phyloP scores from a whole-genome alignment of 2,113 vertebrate species.

The Phylloscopus trochiloides region DNA sequence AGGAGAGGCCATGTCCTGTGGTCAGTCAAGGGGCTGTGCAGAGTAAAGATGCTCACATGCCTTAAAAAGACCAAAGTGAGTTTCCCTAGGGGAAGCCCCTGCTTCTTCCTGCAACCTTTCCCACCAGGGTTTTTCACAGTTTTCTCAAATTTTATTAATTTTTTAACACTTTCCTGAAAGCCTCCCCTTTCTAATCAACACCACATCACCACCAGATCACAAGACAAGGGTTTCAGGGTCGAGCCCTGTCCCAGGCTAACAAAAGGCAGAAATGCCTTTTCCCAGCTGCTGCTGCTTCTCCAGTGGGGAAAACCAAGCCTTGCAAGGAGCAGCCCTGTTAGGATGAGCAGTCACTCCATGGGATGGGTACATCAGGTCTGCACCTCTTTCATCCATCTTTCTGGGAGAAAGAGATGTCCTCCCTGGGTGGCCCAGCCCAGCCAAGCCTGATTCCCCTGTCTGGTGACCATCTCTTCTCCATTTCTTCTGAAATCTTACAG shows the following conservation, averaged over 20 bases:
- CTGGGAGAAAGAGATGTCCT: neutral
- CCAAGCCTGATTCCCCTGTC: neutral
- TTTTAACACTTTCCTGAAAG: neutral
- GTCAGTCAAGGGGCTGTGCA: neutral
- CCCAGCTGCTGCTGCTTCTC: neutral
- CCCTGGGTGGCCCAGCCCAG: neutral
- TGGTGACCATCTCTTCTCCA: neutral
- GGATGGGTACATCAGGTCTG: neutral
- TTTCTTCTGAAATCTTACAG: neutral
- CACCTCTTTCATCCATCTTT: neutral
- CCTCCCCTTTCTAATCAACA: neutral
- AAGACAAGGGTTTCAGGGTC: fast-evolving
- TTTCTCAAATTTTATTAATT: neutral
- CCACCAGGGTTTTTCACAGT: neutral
- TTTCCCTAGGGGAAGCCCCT: neutral
- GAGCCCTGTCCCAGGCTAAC: neutral
- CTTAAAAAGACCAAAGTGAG: neutral
- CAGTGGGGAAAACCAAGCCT: neutral
- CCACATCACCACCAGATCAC: neutral
- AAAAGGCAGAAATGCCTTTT: neutral
- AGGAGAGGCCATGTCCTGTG: neutral
- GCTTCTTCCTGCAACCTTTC: neutral
- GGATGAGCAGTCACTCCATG: fast-evolving
- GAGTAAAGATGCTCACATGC: neutral
- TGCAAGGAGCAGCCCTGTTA: neutral